Percentiles rank a stretch among this genome's conserved stretches.
Evolutionary conservation across 2,797 vertebrate genomes (phyloP).

Genomic region (Cirrhinus molitorella): DNA sequence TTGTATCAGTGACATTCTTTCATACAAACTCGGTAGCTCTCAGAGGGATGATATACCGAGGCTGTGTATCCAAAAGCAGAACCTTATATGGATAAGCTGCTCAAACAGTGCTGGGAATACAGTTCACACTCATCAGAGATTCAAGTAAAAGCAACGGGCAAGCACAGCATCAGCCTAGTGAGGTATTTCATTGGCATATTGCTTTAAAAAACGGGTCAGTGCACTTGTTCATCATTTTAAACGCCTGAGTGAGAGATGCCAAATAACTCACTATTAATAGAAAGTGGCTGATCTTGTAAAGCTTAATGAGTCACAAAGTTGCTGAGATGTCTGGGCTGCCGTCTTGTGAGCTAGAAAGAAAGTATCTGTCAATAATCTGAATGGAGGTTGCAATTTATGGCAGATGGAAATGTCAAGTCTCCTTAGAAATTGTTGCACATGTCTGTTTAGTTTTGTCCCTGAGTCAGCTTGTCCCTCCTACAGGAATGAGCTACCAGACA

Average conservation of each 20-base stretch:
- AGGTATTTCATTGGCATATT: constrained; percentile 39
- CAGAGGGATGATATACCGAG: constrained; percentile 55
- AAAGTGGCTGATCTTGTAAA: constrained; percentile 55
- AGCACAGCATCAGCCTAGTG: constrained; percentile 44
- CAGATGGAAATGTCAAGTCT: constrained; percentile 37
- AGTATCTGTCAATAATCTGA: constrained; percentile 47
- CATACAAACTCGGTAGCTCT: constrained; percentile 39
- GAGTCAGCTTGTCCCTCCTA: constrained; percentile 34
- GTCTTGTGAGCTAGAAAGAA: constrained; percentile 24
- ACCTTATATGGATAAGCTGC: constrained; percentile 66
- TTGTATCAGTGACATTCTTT: constrained; percentile 10
- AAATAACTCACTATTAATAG: constrained; percentile 60
- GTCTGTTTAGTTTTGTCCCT: constrained; percentile 42
- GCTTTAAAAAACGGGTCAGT: constrained; percentile 44
- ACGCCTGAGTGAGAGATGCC: constrained; percentile 48
- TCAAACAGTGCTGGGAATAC: constrained; percentile 51
- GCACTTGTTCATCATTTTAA: constrained; percentile 59
- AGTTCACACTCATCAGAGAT: constrained; percentile 49
- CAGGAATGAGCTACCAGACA: constrained; percentile 31
- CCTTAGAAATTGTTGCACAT: constrained; percentile 14
- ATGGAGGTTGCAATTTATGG: constrained; percentile 16
- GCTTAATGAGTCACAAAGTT: constrained; percentile 56
- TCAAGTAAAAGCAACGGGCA: constrained; percentile 28
- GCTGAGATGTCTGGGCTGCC: constrained; percentile 36
- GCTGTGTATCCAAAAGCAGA: constrained; percentile 57